These are phyloP conservation scores for Lepidothrix coronata DNA, from an alignment of 2,113 vertebrate species.

Conservation along the genomic window DNA sequence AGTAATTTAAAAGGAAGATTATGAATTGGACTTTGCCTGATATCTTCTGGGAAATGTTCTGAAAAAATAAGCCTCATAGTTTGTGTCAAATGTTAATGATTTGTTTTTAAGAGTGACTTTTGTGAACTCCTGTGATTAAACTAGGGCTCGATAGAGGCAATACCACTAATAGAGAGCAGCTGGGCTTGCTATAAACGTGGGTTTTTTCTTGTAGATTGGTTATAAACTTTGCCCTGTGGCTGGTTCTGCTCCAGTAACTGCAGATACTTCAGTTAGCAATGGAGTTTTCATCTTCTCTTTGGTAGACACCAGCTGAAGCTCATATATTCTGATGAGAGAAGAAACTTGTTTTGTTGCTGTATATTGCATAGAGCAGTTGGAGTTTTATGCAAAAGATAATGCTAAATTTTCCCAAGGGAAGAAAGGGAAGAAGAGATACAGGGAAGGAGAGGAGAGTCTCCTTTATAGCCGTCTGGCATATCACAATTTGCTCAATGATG, in stretches of 20 bases:
- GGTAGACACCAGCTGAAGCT: background rate
- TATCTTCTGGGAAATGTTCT: background rate
- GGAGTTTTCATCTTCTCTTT: constrained; percentile 7
- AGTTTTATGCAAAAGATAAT: constrained; percentile 19
- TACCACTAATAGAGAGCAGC: background rate
- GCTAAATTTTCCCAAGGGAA: background rate
- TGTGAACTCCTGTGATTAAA: background rate
- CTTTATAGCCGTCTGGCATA: background rate
- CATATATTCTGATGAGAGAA: background rate
- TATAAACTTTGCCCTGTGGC: constrained; percentile 20
- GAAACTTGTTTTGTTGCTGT: background rate
- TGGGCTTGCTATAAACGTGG: background rate
- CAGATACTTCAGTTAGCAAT: background rate
- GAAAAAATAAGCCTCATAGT: background rate
- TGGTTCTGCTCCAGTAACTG: constrained; percentile 18
- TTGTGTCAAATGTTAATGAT: background rate
- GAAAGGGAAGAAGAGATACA: background rate
- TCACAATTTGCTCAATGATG: background rate
- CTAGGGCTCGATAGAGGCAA: background rate
- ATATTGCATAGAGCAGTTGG: constrained; percentile 8
- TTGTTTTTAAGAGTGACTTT: background rate
- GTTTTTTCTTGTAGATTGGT: background rate
- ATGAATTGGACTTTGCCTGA: background rate
- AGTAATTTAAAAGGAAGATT: background rate
- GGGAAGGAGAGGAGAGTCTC: background rate